A percentile compares a stretch with the other conserved stretches of the same genome.
These are phyloP conservation scores for Sebastes nivosus DNA, from an alignment of 2,797 vertebrate species.

Conservation along the genomic window DNA sequence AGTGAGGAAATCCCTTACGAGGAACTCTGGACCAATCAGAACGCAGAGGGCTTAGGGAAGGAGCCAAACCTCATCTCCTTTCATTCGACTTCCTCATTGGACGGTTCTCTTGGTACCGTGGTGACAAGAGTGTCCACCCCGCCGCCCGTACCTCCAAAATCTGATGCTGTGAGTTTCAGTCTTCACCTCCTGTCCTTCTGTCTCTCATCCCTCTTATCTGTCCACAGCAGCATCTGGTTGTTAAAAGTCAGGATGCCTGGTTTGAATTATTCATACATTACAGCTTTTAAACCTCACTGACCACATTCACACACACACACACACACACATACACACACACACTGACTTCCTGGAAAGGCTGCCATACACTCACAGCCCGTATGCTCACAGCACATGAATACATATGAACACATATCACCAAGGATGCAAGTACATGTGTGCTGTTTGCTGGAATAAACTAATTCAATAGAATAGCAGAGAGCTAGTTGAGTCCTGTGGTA, in stretches of 20 bases:
- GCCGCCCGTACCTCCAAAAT: slow-evolving; percentile 95
- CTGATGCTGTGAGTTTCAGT: slow-evolving; percentile 92
- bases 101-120: slow-evolving; percentile 79
- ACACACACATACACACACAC: slow-evolving; percentile 31
- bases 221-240: slow-evolving; percentile 61
- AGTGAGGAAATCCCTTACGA: slow-evolving; percentile 94
- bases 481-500: not conserved
- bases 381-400: slow-evolving; percentile 28
- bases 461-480: not conserved
- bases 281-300: slow-evolving; percentile 79
- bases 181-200: slow-evolving; percentile 1
- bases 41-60: slow-evolving; percentile 78
- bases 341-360: slow-evolving; percentile 62
- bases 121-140: slow-evolving; percentile 83
- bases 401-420: not conserved
- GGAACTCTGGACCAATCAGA: slow-evolving; percentile 93
- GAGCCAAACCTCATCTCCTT: slow-evolving; percentile 90
- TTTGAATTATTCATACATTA: slow-evolving; percentile 83
- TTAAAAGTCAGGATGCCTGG: slow-evolving; percentile 67
- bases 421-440: not conserved
- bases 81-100: slow-evolving; percentile 78
- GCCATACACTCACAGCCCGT: not conserved
- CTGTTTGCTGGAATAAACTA: not conserved
- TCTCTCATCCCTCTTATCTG: slow-evolving; percentile 21
- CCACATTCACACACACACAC: slow-evolving; percentile 35